Conservation (phyloP, 1,140 invertebrate species). For the Temnothorax longispinosus region DNA sequence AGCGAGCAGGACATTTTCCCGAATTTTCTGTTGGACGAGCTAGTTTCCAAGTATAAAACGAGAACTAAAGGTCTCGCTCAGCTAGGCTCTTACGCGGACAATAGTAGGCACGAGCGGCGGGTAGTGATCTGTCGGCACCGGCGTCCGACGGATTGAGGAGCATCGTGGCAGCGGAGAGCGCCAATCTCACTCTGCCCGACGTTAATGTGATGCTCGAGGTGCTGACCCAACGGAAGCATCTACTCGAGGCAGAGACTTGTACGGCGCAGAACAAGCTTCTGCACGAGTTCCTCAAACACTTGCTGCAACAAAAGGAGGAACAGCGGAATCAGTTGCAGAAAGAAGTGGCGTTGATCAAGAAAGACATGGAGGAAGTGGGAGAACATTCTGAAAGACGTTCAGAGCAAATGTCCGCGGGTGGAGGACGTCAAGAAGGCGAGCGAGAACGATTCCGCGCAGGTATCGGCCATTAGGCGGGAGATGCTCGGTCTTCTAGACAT, state of each 20-base stretch:
- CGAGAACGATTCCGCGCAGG: conserved; percentile 83
- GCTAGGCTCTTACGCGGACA: conserved; percentile 78
- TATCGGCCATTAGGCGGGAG: conserved; percentile 87
- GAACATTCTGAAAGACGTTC: conserved; percentile 90
- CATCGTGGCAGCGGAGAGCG: conserved; percentile 89
- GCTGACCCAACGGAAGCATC: conserved; percentile 91
- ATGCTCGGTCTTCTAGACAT: conserved; percentile 88
- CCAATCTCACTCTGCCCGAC: conserved; percentile 91
- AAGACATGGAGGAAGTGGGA: conserved; percentile 93
- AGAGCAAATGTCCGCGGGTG: conserved; percentile 85
- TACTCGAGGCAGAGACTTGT: conserved; percentile 92
- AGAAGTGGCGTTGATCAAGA: conserved; percentile 92
- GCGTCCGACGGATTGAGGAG: conserved; percentile 87
- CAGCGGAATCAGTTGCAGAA: conserved; percentile 89
- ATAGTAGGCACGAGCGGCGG: conserved; percentile 69
- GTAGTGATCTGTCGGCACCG: conserved; percentile 65
- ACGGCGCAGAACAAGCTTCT: conserved; percentile 92
- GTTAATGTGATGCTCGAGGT: conserved; percentile 94
- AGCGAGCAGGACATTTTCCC: conserved; percentile 93
- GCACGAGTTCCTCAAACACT: conserved; percentile 93
- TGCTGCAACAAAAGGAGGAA: conserved; percentile 91
- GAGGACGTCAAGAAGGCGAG: conserved; percentile 80
- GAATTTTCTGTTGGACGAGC: conserved; percentile 94
- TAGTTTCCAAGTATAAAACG: conserved; percentile 91
- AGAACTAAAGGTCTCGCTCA: conserved; percentile 86